Conservation (phyloP, 2,888 invertebrate genomes). For the Drosophila meridionalis region DNA sequence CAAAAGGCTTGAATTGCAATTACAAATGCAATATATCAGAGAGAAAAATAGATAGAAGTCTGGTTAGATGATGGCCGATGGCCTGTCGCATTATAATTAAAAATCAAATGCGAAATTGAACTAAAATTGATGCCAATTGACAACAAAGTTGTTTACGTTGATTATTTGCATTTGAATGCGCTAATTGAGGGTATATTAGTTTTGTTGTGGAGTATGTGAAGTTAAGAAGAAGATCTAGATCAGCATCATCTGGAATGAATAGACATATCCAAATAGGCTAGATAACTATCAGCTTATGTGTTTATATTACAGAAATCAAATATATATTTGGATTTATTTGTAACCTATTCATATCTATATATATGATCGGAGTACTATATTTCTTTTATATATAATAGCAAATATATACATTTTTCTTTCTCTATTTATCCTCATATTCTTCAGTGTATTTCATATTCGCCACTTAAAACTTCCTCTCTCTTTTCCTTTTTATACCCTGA, state of each 20-base stretch:
- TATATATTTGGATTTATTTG: no score
- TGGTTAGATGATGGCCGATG: slow-evolving; percentile 25
- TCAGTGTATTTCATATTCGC: background rate
- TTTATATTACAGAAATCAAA: no score
- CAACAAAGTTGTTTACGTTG: slow-evolving; percentile 31
- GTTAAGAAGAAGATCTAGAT: background rate
- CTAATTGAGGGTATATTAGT: background rate
- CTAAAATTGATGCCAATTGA: slow-evolving; percentile 50
- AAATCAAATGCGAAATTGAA: slow-evolving; percentile 53
- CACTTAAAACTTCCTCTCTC: background rate
- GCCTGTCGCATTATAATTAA: slow-evolving; percentile 45
- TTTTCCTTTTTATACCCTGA: slow-evolving; percentile 11
- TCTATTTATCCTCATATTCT: no score
- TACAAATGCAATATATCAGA: slow-evolving; percentile 21
- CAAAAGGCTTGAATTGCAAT: slow-evolving; percentile 27
- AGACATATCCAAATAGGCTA: no score
- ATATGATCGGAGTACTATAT: background rate
- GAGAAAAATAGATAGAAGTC: slow-evolving; percentile 1
- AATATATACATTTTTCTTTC: background rate
- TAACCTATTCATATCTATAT: background rate
- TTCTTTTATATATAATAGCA: no score
- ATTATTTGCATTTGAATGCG: slow-evolving; percentile 26
- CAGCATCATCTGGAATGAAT: no score
- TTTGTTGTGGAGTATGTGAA: background rate
- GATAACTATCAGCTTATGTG: no score